Base-by-base conservation (phyloP, 30 jellyfish, hydroid and myxozoan genomes). In the Chironex yamaguchii region DNA sequence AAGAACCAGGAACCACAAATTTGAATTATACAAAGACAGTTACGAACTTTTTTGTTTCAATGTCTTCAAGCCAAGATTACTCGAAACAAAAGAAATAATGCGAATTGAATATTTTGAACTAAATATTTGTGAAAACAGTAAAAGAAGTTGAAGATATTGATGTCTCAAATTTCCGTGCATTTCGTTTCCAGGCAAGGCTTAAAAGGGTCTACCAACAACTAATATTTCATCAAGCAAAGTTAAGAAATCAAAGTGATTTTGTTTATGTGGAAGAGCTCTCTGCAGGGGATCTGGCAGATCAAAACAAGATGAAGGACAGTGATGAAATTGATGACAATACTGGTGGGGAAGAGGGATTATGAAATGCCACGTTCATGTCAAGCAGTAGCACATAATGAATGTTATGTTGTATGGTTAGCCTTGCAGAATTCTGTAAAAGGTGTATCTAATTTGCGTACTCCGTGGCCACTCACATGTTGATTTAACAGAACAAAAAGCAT, bases 241-340 rank as follows among this genome's bases (percentile, higher is more conserved):
- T 29, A 9, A 71, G 77, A 2, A 29, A 71, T 1, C 25, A 71
- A 71, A 71, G 84, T 35, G 84, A 71, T 23, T 24, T 71, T 34
- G 84, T 71, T 20, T 71, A 24, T 20, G 77, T 24, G 31, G 77
- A 34, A 42, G 36, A 28, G 2, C 77, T 71, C 23, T 71, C 84
- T 23, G 84, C 84, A 29, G 82, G 84, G 23, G 42, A 71, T 24
- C 17, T 71, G 22, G 84, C 77, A 14, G 84, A 71, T 23, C 25
- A 71, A 48, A 12, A 48, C n/a, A n/a, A n/a, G n/a, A n/a, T n/a
- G n/a, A n/a, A n/a, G n/a, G n/a, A n/a, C n/a, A n/a, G n/a, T n/a
- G n/a, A n/a, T n/a, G n/a, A n/a, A n/a, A n/a, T n/a, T n/a, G n/a
- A n/a, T n/a, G n/a, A n/a, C n/a, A n/a, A n/a, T n/a, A n/a, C n/a